These are phyloP conservation scores for Drosophila seguyi DNA, from an alignment of 1,140 invertebrate genomes.

Conservation along the genomic window DNA sequence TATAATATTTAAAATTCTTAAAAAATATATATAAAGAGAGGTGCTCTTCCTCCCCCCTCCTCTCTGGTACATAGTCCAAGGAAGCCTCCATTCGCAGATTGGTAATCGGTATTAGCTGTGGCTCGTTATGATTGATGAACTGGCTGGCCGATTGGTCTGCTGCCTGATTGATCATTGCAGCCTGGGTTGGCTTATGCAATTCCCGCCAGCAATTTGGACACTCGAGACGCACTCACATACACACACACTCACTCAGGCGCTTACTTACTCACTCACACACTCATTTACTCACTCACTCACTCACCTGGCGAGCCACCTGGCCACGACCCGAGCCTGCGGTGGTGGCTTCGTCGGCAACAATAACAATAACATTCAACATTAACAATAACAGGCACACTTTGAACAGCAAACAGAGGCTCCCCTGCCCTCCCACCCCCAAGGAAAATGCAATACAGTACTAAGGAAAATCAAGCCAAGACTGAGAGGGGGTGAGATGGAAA, in stretches of 20 bases:
- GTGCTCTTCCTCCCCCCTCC: no score
- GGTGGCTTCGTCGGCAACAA: conserved; percentile 6
- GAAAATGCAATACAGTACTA: conserved; percentile 5
- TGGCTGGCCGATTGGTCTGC: conserved; percentile 32
- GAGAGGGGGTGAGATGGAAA: neutral
- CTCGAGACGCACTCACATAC: conserved; percentile 30
- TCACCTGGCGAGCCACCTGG: conserved; percentile 42
- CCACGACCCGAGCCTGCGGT: conserved; percentile 38
- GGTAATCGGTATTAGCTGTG: neutral
- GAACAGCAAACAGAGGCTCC: conserved; percentile 9
- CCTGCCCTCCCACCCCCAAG: neutral
- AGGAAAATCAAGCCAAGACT: conserved; percentile 5
- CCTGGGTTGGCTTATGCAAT: conserved; percentile 54
- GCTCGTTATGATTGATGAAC: conserved; percentile 44
- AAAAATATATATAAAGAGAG: no score
- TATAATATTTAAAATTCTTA: no score
- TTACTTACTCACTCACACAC: no score
- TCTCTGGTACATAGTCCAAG: neutral
- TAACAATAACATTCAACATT: conserved; percentile 25
- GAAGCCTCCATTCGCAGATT: conserved; percentile 10
- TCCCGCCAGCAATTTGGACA: conserved; percentile 54
- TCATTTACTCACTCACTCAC: neutral
- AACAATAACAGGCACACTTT: conserved; percentile 43
- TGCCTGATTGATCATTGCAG: conserved; percentile 39
- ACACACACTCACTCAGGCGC: neutral